Percentiles rank a stretch among this genome's conserved stretches.
phyloP scores from a whole-genome alignment of 2,113 vertebrate species.

The Grantiella picta region DNA sequence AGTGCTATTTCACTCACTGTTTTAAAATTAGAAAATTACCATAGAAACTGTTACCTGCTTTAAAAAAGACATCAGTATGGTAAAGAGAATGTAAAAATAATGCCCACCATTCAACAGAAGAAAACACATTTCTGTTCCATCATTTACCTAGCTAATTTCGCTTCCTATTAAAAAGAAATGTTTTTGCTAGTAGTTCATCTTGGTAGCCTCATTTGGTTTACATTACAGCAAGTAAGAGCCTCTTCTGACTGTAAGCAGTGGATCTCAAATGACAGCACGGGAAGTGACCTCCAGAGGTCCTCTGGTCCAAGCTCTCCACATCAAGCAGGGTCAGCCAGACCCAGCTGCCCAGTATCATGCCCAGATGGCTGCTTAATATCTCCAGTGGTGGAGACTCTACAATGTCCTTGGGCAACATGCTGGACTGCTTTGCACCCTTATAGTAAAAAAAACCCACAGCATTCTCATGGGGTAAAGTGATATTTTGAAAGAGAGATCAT shows the following conservation, averaged over 20 bases:
- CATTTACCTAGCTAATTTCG: not conserved
- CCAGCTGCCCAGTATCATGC: not conserved
- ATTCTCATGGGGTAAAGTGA: not conserved
- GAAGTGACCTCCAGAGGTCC: not conserved
- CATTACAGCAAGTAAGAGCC: not conserved
- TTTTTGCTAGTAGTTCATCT: not conserved
- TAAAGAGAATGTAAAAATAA: not conserved
- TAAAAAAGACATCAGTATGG: not conserved
- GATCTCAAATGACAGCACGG: not conserved
- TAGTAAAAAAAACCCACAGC: not conserved
- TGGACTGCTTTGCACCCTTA: not conserved
- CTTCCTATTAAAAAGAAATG: not conserved
- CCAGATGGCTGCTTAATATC: not conserved
- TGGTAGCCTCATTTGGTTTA: not conserved
- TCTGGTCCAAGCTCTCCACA: not conserved
- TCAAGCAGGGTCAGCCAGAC: not conserved
- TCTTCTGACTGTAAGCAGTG: not conserved
- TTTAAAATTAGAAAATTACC: slow-evolving; percentile 11
- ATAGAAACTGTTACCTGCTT: not conserved
- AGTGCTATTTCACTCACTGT: not conserved
- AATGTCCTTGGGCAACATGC: not conserved
- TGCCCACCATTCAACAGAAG: not conserved
- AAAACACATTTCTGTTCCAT: not conserved
- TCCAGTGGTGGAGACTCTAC: not conserved
- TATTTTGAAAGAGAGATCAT: not conserved